Evolutionary conservation across 1,140 invertebrate genomes (phyloP).

Genomic region (Drosophila ogumai): DNA sequence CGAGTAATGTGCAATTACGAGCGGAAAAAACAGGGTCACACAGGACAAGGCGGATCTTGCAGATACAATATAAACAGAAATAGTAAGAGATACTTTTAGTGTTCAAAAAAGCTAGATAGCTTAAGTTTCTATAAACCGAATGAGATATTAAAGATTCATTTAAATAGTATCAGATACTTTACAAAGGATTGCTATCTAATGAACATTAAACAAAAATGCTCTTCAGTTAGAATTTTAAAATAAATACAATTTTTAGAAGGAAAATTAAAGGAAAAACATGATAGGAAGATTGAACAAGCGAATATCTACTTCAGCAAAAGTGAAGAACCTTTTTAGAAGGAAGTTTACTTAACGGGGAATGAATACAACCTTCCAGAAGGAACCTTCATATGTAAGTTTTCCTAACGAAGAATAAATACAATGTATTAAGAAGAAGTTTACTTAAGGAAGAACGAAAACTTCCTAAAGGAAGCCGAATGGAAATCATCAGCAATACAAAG

Average conservation of each 20-base stretch:
- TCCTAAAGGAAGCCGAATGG: not conserved
- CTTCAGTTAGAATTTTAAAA: too few relatives aligned
- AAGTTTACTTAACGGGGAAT: not conserved
- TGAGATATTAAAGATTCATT: too few relatives aligned
- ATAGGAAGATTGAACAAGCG: not conserved
- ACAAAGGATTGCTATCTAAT: not conserved
- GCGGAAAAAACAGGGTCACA: slow-evolving; percentile 24
- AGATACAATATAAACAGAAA: not conserved
- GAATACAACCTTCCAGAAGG: not conserved
- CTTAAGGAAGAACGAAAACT: not conserved
- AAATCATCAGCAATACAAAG: not conserved
- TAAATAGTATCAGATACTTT: not conserved
- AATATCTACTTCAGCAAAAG: not conserved
- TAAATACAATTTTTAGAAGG: not conserved
- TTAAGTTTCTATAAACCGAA: not conserved
- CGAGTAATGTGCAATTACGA: slow-evolving; percentile 20
- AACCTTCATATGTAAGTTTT: not conserved
- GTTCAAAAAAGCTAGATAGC: not conserved
- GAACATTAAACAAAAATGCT: not conserved
- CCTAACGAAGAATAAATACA: not conserved
- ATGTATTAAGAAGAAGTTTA: not conserved
- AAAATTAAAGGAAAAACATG: not conserved
- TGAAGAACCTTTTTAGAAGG: not conserved
- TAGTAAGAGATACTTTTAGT: not conserved
- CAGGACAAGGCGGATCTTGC: not conserved